phyloP scores from a whole-genome alignment of 2,113 vertebrate species.

The Coptodon rendalli region DNA sequence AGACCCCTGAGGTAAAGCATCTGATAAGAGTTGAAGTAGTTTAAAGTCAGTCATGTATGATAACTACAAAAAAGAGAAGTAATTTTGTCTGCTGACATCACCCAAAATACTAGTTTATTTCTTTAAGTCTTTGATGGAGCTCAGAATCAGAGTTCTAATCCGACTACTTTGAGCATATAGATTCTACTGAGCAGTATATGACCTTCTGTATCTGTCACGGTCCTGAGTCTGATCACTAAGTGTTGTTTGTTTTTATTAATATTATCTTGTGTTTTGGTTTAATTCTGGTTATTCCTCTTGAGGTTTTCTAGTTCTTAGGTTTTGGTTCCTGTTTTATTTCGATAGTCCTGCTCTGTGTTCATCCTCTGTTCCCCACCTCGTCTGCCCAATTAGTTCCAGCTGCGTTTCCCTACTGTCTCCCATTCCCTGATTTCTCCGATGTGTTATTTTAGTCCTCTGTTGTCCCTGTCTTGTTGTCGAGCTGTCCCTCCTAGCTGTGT shows the following conservation, averaged over 20 bases:
- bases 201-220: not conserved
- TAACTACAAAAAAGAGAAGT: not conserved
- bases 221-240: not conserved
- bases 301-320: not conserved
- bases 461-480: fast-evolving
- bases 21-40: not conserved
- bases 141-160: fast-evolving
- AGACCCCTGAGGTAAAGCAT: not conserved
- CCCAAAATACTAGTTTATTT: not conserved
- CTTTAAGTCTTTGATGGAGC: not conserved
- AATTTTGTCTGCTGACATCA: not conserved
- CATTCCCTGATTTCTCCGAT: not conserved
- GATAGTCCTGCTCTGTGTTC: not conserved
- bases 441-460: not conserved
- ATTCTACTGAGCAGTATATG: not conserved
- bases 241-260: not conserved
- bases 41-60: not conserved
- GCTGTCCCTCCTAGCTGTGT: not conserved
- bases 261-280: not conserved
- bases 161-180: not conserved
- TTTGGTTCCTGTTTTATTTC: not conserved
- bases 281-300: not conserved
- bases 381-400: not conserved
- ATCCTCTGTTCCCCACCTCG: fast-evolving
- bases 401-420: not conserved